Percentiles rank a stretch among this genome's conserved stretches.
These are phyloP conservation scores for Magallana angulata DNA, from an alignment of 1,140 invertebrate species.

Conservation along the genomic window DNA sequence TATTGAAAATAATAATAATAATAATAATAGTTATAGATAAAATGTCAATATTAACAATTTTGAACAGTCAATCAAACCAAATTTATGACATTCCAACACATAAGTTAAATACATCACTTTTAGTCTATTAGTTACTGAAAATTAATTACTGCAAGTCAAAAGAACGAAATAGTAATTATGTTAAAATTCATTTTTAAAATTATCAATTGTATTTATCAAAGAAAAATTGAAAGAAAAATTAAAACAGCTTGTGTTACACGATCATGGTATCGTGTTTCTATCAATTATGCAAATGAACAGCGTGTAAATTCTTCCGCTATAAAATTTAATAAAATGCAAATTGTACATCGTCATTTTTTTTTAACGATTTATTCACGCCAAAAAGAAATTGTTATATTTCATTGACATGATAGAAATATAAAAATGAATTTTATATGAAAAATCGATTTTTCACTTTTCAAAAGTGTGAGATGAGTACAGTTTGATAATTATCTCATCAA, in stretches of 20 bases:
- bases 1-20: background rate
- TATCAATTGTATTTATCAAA: background rate
- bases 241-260: no score
- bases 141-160: no score
- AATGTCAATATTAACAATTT: no score
- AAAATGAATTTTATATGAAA: background rate
- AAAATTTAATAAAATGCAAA: background rate
- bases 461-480: background rate
- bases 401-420: no score
- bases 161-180: no score
- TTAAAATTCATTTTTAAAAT: no score
- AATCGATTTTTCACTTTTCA: constrained; percentile 8
- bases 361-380: no score
- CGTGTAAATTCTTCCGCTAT: background rate
- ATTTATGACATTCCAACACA: constrained; percentile 8
- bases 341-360: no score
- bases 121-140: background rate
- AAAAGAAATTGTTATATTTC: no score
- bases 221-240: background rate
- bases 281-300: background rate
- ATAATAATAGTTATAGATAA: background rate
- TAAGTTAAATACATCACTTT: background rate
- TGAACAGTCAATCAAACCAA: no score
- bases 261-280: background rate
- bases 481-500: background rate